Evolutionary conservation across 2,113 vertebrate species (phyloP).

Genomic region (Zingel zingel): DNA sequence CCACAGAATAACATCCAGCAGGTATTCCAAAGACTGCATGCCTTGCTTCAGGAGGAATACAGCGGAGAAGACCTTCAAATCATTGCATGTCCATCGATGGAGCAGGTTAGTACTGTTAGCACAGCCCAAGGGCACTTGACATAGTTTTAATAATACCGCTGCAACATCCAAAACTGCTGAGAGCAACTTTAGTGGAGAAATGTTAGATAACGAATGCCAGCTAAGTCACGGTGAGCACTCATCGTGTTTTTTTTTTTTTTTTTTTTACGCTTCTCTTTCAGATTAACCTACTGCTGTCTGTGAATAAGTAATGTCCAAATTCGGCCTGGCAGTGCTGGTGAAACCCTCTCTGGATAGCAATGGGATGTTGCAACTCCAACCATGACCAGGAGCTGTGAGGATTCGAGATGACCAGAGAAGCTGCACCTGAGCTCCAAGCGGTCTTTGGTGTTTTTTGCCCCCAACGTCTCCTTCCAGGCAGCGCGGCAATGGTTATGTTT

Average conservation of each 20-base stretch:
- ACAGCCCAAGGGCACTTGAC: conserved; percentile 47
- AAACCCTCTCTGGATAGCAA: conserved; percentile 36
- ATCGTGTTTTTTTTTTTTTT: conserved; percentile 7
- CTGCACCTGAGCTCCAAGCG: conserved; percentile 20
- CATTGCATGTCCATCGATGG: conserved; percentile 95
- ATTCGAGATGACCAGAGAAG: conserved; percentile 45
- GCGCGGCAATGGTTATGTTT: no score
- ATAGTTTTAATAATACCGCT: conserved; percentile 60
- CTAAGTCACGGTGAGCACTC: conserved; percentile 52
- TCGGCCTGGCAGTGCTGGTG: conserved; percentile 18
- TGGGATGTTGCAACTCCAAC: conserved; percentile 43
- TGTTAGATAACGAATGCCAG: conserved; percentile 41
- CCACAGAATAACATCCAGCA: conserved; percentile 96
- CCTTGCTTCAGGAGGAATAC: conserved; percentile 94
- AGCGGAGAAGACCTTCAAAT: conserved; percentile 94
- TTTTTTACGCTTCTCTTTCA: conserved; percentile 79
- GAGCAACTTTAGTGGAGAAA: conserved; percentile 49
- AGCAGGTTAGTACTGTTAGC: conserved; percentile 87
- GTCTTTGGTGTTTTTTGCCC: no score
- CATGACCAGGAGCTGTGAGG: conserved; percentile 44
- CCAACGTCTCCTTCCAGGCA: no score
- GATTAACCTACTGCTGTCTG: conserved; percentile 92
- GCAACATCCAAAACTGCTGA: conserved; percentile 53
- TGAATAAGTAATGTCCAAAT: conserved; percentile 87
- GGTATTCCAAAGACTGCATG: conserved; percentile 93